phyloP scores from a whole-genome alignment of 1,140 invertebrate genomes.

The Drosophila nebulosa region DNA sequence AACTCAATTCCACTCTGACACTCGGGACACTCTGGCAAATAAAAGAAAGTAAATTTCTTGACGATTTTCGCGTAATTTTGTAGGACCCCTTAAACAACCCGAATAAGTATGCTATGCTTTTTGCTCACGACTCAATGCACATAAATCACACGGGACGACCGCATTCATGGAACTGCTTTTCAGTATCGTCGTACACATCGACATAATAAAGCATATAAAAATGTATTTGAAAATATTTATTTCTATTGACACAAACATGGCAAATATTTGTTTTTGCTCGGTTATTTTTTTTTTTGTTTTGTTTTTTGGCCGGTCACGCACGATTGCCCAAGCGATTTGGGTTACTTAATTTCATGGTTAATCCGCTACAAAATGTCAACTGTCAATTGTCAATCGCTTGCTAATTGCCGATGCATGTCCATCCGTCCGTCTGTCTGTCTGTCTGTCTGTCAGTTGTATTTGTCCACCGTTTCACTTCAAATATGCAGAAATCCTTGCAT shows the following conservation, averaged over 20 bases:
- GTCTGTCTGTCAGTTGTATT: not conserved
- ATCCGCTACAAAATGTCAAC: slow-evolving; percentile 63
- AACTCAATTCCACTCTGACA: not conserved
- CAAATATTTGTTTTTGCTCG: not conserved
- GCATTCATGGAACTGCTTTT: not conserved
- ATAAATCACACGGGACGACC: slow-evolving; percentile 51
- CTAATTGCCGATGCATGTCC: slow-evolving; percentile 62
- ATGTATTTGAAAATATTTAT: slow-evolving; percentile 28
- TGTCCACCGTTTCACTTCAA: slow-evolving; percentile 6
- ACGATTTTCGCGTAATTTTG: slow-evolving; percentile 50
- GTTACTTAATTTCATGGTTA: slow-evolving; percentile 61
- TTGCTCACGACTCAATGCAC: slow-evolving; percentile 25
- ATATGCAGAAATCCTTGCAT: slow-evolving; percentile 56
- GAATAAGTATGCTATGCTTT: slow-evolving; percentile 1
- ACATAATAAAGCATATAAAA: slow-evolving; percentile 19
- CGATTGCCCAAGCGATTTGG: slow-evolving; percentile 39
- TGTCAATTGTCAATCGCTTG: slow-evolving; percentile 43
- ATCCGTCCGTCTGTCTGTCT: not conserved
- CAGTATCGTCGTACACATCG: too few relatives aligned
- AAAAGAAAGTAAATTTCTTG: slow-evolving; percentile 33
- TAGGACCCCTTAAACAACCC: slow-evolving; percentile 12
- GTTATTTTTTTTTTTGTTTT: not conserved
- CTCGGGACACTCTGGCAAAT: not conserved
- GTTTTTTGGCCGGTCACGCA: slow-evolving; percentile 43
- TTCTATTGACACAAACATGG: slow-evolving; percentile 46